Percentiles rank a stretch among this genome's conserved stretches.
These are phyloP conservation scores for Aradus depressus DNA, from an alignment of 2,888 invertebrate genomes.

Conservation along the genomic window DNA sequence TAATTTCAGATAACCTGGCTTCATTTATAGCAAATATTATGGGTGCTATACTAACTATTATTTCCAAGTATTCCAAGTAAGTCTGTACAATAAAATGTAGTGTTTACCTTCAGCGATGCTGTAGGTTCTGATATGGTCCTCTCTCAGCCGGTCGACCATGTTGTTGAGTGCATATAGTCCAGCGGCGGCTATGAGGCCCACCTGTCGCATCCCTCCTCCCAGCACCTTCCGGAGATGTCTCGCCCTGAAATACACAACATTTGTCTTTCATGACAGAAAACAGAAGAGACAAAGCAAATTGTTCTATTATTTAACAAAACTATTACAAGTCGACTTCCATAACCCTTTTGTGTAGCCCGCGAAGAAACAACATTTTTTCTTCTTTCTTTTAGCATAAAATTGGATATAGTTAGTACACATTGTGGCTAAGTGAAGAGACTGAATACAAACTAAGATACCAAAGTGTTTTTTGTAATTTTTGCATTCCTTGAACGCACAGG, in stretches of 20 bases:
- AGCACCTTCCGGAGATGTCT: slow-evolving; percentile 70
- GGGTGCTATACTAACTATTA: no score
- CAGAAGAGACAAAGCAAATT: neutral
- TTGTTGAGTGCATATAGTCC: slow-evolving; percentile 75
- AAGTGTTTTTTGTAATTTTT: neutral
- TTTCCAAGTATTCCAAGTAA: no score
- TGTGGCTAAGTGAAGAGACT: neutral
- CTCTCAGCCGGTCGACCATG: slow-evolving; percentile 53
- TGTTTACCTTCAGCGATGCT: slow-evolving; percentile 52
- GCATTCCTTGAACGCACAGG: no score
- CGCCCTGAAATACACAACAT: slow-evolving; percentile 45
- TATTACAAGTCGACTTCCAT: neutral
- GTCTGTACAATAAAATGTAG: no score
- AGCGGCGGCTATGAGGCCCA: slow-evolving; percentile 81
- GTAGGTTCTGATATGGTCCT: slow-evolving; percentile 62
- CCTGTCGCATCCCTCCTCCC: slow-evolving; percentile 91
- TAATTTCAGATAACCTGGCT: no score
- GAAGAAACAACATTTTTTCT: neutral
- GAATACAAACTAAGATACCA: neutral
- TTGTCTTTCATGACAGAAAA: neutral
- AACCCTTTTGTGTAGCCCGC: neutral
- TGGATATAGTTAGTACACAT: no score
- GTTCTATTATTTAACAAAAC: neutral
- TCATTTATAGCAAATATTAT: no score
- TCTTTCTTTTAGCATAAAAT: no score